Base-by-base conservation (phyloP, 2,888 invertebrate species). In the Tipula helvola region DNA sequence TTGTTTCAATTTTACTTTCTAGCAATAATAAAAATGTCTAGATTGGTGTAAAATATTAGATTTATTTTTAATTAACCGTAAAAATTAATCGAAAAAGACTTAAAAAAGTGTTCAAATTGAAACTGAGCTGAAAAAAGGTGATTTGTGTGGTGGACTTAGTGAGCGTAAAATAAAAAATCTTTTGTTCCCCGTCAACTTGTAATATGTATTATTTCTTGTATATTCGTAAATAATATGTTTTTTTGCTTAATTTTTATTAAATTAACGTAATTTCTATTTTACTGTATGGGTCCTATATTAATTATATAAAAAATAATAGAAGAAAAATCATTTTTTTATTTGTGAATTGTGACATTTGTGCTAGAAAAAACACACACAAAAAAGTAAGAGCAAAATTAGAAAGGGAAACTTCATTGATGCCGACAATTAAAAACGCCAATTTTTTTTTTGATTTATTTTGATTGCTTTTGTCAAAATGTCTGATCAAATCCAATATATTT, bases 351-450 rank as follows among this genome's bases (percentile, higher is more conserved):
- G 71, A 71, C 71, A 71, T 71, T 71, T 71, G 71, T 71, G 71
- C 71, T 71, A 71, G 71, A 10, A 39, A 84, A 84, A 39, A 84
- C 84, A 36, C 36, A 41, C 39, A 84, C 52, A 16, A 84, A 84
- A 28, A 84, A 84, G 84, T 84, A 84, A 84, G 36, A 39, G 84
- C 84, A 84, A 84, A 84, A 84, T 84, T 39, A 41, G 41, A 84
- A 84, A 84, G 41, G 84, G 84, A 84, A 84, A 84, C 36, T 39
- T 84, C 16, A 84, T 84, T 84, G 84, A 84, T 84, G 84, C 84
- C 84, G 84, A 84, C 84, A 84, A 41, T 84, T 84, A 84, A 84
- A 84, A 84, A 84, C 84, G 84, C 84, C 84, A 84, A 84, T n/a
- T 39, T 84, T 41, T 39, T 84, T 84, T 36, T 83, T 84, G 16